phyloP scores from a whole-genome alignment of 2,797 vertebrate genomes.

The Chiloscyllium punctatum region DNA sequence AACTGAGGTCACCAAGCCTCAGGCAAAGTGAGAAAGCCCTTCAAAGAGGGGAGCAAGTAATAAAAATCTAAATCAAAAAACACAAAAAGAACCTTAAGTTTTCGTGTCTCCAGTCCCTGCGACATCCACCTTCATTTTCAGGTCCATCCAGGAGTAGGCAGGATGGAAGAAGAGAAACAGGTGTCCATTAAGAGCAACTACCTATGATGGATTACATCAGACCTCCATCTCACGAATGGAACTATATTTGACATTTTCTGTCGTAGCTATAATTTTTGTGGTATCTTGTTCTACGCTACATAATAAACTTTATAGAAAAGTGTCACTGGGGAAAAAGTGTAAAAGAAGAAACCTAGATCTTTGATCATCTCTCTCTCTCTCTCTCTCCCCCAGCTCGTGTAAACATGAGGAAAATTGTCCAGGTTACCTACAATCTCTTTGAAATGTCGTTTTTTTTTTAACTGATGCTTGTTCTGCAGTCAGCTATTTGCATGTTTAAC shows the following conservation, averaged over 20 bases:
- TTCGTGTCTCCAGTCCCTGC: neutral
- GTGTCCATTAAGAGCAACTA: too few relatives aligned
- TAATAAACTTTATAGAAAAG: neutral
- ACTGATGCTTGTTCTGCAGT: neutral
- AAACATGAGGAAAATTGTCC: constrained; percentile 5
- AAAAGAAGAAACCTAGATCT: neutral
- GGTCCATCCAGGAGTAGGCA: neutral
- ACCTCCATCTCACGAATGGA: neutral
- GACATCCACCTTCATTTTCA: neutral
- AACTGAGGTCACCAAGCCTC: too few relatives aligned
- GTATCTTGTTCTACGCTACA: neutral
- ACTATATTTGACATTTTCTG: neutral
- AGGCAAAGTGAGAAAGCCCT: neutral
- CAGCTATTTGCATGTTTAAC: neutral
- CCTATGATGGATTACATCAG: too few relatives aligned
- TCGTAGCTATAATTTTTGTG: neutral
- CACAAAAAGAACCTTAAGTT: neutral
- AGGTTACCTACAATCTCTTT: neutral
- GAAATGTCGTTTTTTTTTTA: neutral
- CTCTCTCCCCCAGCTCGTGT: neutral
- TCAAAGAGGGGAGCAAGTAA: neutral
- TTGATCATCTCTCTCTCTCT: neutral
- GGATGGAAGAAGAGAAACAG: neutral
- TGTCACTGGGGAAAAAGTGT: neutral
- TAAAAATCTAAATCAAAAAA: neutral